A percentile compares a stretch with the other conserved stretches of the same genome.
These are phyloP conservation scores for Ischnura elegans DNA, from an alignment of 2,888 invertebrate species.

Conservation along the genomic window DNA sequence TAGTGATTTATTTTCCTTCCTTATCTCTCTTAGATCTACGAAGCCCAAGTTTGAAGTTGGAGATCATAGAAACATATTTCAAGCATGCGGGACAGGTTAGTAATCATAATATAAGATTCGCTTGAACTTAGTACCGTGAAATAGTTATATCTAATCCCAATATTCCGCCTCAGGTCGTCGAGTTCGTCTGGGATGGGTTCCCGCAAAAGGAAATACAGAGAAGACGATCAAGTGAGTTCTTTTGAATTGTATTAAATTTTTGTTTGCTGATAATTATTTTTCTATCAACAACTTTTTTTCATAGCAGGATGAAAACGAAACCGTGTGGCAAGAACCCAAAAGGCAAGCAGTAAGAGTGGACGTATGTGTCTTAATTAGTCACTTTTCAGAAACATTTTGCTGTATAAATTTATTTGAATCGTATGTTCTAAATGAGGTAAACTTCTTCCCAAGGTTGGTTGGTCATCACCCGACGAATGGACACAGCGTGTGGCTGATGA, in stretches of 20 bases:
- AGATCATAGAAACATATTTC: not conserved
- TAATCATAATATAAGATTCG: not conserved
- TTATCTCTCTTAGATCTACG: not conserved
- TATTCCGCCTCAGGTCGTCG: not conserved
- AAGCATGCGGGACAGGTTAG: not conserved
- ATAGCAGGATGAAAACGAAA: constrained; percentile 4
- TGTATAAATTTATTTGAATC: not conserved
- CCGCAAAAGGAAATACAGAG: constrained; percentile 48
- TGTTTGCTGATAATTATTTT: not conserved
- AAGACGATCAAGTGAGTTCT: constrained; percentile 28
- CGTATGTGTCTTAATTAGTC: not conserved
- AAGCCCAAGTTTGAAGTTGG: not conserved
- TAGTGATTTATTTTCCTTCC: not conserved
- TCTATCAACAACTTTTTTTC: not conserved
- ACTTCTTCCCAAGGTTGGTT: not conserved
- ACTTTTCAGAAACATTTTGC: not conserved
- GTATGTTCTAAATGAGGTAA: not conserved
- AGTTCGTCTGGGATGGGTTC: not conserved
- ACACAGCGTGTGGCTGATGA: constrained; percentile 13
- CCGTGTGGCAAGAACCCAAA: constrained; percentile 20
- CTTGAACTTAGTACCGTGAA: too few species aligned
- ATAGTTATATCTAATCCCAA: not conserved
- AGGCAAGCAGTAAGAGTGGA: not conserved
- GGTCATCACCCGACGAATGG: constrained; percentile 46
- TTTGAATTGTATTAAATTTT: not conserved